A percentile compares a stretch with the other conserved stretches of the same genome.
Evolutionary conservation across 2,797 vertebrate species (phyloP).

Genomic region (Heteromormyrus szaboi): DNA sequence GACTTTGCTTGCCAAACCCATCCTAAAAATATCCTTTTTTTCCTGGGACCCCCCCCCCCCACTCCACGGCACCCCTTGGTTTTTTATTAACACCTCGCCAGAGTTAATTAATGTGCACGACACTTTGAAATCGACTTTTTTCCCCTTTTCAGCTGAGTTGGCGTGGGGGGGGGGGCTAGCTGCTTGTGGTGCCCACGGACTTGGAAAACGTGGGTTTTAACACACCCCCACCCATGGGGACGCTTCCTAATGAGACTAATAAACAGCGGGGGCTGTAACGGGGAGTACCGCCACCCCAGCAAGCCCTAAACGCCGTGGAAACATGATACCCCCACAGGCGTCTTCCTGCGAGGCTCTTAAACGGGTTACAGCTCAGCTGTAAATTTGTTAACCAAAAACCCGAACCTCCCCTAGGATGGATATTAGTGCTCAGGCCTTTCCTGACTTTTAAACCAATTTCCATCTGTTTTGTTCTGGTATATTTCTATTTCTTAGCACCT

Average conservation of each 20-base stretch:
- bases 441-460: neutral
- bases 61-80: neutral
- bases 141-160: neutral
- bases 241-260: neutral
- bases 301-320: neutral
- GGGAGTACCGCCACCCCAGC: neutral
- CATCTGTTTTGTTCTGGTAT: neutral
- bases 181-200: neutral
- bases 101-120: conserved; percentile 9
- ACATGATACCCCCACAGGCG: neutral
- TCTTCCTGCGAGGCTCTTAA: neutral
- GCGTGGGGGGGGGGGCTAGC: neutral
- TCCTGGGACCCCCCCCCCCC: neutral
- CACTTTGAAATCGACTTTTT: conserved; percentile 4
- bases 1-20: neutral
- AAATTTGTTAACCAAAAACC: conserved; percentile 14
- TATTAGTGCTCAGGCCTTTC: neutral
- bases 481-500: neutral
- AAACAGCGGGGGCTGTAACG: neutral
- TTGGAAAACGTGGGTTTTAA: neutral
- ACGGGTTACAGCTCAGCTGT: neutral
- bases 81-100: conserved; percentile 7
- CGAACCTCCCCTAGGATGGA: neutral
- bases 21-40: conserved; percentile 13
- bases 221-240: neutral